Conservation (phyloP, 2,797 vertebrate genomes). For the Loriculus beryllinus region DNA sequence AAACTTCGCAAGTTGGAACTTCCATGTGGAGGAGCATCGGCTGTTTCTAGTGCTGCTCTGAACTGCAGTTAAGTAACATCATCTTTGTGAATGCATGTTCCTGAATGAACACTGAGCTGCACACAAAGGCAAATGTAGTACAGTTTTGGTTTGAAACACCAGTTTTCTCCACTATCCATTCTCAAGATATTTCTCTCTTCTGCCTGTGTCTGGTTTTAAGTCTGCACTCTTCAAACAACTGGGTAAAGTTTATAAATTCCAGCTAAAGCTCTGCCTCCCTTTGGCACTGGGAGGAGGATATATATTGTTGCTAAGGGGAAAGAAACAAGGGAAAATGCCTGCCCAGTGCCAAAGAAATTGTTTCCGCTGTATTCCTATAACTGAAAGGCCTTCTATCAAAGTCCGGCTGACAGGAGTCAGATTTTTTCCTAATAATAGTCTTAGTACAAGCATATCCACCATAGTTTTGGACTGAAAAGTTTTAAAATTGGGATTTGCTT, state of each 20-base stretch:
- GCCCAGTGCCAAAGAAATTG: background rate
- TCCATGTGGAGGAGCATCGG: rapidly evolving
- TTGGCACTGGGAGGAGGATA: background rate
- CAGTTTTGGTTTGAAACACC: background rate
- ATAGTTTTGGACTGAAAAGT: background rate
- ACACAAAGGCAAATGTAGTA: background rate
- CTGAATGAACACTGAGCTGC: background rate
- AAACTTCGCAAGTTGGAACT: background rate
- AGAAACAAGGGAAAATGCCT: background rate
- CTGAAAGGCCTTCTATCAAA: background rate
- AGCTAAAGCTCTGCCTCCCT: background rate
- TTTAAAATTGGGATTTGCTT: background rate
- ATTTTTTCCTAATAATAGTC: background rate
- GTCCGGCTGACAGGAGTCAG: background rate
- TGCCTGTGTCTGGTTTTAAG: background rate
- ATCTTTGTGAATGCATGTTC: background rate
- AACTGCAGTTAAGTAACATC: background rate
- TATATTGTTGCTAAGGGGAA: background rate
- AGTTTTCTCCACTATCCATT: background rate
- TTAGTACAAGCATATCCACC: background rate
- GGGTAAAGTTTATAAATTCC: background rate
- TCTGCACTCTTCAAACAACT: background rate
- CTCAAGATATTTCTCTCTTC: background rate
- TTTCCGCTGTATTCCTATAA: background rate
- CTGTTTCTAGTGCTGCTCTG: background rate